Base-by-base conservation (phyloP, 1,140 invertebrate species). In the Dendrolimus punctatus region DNA sequence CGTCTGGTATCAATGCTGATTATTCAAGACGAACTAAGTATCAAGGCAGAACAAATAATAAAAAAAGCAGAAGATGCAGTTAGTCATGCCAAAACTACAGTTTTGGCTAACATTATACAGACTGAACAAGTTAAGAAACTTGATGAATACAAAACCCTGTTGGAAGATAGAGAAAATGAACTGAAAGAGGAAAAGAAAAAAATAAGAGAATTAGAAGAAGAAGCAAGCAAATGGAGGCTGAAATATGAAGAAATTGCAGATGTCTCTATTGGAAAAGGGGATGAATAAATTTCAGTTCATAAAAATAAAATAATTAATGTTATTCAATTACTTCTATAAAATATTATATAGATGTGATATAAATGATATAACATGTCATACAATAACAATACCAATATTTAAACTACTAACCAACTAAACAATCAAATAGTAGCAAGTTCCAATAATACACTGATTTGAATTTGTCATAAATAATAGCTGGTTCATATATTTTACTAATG, bases 1-100 rank as follows among this genome's bases (percentile, higher is more conserved):
- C 62, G 83, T 39, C 64, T 87, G 5, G 58, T 84, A 6, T 70
- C 52, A 38, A 86, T 87, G 81, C 64, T 87, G n/a, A 75, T 84
- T 37, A 80, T 80, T 50, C 83, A 86, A 60, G 69, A 83, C 57
- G 76, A 85, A 58, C 62, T 87, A 6, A 66, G 75, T 39, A 36
- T 74, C 4, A 86, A 81, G 57, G 78, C 81, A 5, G 67, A 77
- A 43, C 61, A 63, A 48, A 85, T 85, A n/a, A 85, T 86, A 7
- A 79, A 76, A 52, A 66, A 84, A 60, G 81, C 81, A 5, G 77
- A 83, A 55, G 71, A 68, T 39, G 72, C 76, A 44, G 76, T 79
- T 1, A 68, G 73, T 39, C 51, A 68, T 39, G 78, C 80, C 38
- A 83, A 81, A 61, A 62, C 58, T 8, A 72, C 71, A 40, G 57